phyloP scores from a whole-genome alignment of 2,113 vertebrate species.

The zebrafish (Danio rerio) region DNA sequence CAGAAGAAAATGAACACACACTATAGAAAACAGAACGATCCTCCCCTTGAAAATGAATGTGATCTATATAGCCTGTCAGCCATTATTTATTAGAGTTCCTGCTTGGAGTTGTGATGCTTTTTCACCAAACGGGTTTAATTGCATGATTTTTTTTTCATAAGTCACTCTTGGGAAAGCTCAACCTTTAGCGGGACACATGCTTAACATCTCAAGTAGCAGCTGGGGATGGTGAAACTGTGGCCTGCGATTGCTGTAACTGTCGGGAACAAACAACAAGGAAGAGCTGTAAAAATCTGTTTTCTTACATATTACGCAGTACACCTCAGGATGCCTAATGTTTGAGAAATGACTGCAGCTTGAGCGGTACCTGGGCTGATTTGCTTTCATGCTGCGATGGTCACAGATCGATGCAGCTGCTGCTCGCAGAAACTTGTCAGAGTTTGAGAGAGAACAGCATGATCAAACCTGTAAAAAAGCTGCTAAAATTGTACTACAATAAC shows the following conservation, averaged over 20 bases:
- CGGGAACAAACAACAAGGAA: background rate
- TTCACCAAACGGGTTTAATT: background rate
- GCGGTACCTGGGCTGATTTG: background rate
- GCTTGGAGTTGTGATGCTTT: background rate
- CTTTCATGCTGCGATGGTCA: background rate
- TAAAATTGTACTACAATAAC: background rate
- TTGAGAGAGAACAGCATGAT: conserved; percentile 10
- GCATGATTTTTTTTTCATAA: background rate
- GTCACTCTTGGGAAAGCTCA: background rate
- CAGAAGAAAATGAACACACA: background rate
- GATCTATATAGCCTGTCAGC: background rate
- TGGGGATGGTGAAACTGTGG: conserved; percentile 25
- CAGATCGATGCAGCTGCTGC: background rate
- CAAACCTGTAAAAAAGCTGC: background rate
- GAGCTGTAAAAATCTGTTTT: background rate
- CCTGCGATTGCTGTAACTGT: conserved; percentile 3
- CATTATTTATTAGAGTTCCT: background rate
- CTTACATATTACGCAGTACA: background rate
- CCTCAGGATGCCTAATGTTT: background rate
- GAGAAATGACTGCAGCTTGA: background rate
- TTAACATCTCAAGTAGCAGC: conserved; percentile 39
- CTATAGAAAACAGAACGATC: background rate
- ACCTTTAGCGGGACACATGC: conserved; percentile 7
- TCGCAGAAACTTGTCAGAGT: background rate
- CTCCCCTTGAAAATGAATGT: background rate